A percentile compares a stretch with the other conserved stretches of the same genome.
These are phyloP conservation scores for Adoxophyes honmai DNA, from an alignment of 1,140 invertebrate species.

Conservation along the genomic window DNA sequence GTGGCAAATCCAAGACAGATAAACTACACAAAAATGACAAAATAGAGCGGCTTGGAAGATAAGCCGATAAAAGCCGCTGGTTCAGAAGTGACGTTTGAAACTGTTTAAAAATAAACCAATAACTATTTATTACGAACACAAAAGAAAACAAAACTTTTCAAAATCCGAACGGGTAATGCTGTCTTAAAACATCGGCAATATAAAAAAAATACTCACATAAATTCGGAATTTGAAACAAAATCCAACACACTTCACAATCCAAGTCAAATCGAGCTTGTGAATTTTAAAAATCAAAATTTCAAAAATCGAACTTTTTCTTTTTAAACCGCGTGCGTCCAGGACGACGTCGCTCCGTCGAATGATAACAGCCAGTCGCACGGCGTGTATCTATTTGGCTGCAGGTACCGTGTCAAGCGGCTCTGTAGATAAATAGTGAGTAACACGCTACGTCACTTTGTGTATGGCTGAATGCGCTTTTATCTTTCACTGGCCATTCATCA, in stretches of 20 bases:
- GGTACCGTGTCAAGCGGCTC: background rate
- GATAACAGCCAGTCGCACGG: conserved; percentile 35
- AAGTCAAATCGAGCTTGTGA: background rate
- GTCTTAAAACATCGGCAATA: background rate
- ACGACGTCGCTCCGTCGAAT: conserved; percentile 35
- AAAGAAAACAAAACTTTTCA: too few relatives aligned
- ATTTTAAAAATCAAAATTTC: conserved; percentile 8
- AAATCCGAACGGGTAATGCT: too few relatives aligned
- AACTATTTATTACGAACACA: too few relatives aligned
- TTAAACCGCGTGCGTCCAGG: conserved; percentile 30
- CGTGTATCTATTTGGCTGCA: conserved; percentile 6
- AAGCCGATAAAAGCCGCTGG: too few relatives aligned
- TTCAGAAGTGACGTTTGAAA: too few relatives aligned
- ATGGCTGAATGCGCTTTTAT: conserved; percentile 1
- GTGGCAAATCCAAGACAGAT: too few relatives aligned
- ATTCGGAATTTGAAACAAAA: background rate
- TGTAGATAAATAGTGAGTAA: conserved; percentile 5
- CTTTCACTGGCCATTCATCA: background rate
- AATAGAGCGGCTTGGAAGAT: too few relatives aligned
- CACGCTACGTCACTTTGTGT: background rate
- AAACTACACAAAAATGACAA: too few relatives aligned
- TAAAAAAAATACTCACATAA: background rate
- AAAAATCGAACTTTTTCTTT: conserved; percentile 22
- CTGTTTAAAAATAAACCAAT: too few relatives aligned
- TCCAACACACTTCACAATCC: conserved; percentile 8